Conservation (phyloP, 2,113 vertebrate genomes). For the Telmatochromis brichardi region DNA sequence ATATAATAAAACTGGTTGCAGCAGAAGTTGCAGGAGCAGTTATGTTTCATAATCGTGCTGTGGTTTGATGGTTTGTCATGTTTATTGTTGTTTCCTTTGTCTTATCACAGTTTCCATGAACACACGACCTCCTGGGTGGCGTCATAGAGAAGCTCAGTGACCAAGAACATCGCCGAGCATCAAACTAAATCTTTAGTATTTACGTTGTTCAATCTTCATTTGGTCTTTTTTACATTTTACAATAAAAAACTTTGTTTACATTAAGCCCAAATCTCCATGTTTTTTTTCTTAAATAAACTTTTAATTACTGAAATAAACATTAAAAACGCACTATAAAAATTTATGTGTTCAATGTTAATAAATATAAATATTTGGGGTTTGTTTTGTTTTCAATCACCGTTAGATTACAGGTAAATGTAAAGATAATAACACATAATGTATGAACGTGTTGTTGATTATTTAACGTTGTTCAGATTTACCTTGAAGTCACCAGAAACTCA, state of each 20-base stretch:
- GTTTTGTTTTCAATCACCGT: background rate
- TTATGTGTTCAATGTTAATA: fast-evolving
- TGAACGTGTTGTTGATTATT: fast-evolving
- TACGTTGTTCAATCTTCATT: fast-evolving
- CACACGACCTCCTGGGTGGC: background rate
- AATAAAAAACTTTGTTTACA: background rate
- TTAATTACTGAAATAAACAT: background rate
- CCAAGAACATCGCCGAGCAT: background rate
- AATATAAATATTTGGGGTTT: fast-evolving
- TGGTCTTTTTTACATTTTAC: background rate
- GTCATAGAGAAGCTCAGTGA: background rate
- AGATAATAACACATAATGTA: background rate
- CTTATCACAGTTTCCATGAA: background rate
- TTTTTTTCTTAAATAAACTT: background rate
- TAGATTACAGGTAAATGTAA: background rate
- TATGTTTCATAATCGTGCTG: background rate
- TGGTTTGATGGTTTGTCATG: background rate
- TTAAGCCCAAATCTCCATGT: fast-evolving
- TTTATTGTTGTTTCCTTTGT: background rate
- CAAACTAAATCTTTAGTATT: background rate
- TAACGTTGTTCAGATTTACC: background rate
- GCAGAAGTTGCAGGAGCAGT: background rate
- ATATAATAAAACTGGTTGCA: background rate
- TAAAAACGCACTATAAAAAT: background rate
- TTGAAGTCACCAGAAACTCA: background rate